These are phyloP conservation scores for Acholoe squamosa DNA, from an alignment of 2,888 invertebrate genomes.

Conservation along the genomic window DNA sequence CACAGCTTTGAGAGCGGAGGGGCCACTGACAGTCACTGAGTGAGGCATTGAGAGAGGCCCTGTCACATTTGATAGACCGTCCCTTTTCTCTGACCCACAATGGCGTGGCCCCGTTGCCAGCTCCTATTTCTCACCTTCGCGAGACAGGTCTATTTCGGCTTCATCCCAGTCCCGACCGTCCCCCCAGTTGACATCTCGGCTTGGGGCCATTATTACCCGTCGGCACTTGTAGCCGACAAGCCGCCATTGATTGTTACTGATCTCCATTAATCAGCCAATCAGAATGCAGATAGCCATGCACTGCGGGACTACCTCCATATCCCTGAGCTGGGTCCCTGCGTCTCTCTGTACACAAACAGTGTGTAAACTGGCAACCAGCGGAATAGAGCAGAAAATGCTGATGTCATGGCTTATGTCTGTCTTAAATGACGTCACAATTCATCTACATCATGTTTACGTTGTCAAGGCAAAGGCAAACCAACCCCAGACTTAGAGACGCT, in stretches of 20 bases:
- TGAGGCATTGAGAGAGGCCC: neutral
- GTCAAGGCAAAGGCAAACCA: neutral
- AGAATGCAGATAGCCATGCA: conserved; percentile 24
- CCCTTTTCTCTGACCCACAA: conserved; percentile 5
- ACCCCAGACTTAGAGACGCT: too few species aligned
- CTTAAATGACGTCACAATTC: neutral
- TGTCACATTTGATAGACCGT: neutral
- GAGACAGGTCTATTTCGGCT: neutral
- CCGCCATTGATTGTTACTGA: conserved; percentile 44
- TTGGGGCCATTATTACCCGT: conserved; percentile 16
- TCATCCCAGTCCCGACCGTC: neutral
- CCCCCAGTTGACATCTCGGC: neutral
- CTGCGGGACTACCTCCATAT: conserved; percentile 17
- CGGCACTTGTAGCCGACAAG: conserved; percentile 25
- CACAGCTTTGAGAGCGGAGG: too few species aligned
- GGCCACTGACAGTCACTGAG: too few species aligned
- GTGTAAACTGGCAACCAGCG: neutral
- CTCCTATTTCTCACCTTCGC: neutral
- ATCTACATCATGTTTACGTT: neutral
- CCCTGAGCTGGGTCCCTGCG: neutral
- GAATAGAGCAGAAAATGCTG: neutral
- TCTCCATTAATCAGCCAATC: conserved; percentile 41
- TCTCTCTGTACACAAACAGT: neutral
- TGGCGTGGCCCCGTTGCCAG: neutral
- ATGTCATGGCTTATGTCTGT: conserved; percentile 6